Conservation (phyloP, 2,113 vertebrate species). For the Dasyurus viverrinus region DNA sequence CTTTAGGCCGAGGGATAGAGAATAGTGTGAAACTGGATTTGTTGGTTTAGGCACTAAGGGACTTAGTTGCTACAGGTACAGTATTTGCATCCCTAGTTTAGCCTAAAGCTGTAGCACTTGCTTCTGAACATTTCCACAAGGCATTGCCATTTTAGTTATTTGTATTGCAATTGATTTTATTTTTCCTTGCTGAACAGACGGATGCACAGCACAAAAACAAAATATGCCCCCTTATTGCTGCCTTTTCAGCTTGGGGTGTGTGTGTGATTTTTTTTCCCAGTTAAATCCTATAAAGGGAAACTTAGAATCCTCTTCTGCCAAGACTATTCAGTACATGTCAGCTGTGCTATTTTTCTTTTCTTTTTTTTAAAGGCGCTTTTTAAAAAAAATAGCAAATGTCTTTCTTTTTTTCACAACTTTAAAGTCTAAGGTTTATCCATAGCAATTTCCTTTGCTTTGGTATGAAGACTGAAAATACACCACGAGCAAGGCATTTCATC, state of each 20-base stretch:
- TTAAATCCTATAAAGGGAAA: slow-evolving; percentile 52
- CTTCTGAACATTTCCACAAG: slow-evolving; percentile 1
- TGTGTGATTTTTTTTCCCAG: slow-evolving; percentile 59
- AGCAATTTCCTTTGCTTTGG: slow-evolving; percentile 77
- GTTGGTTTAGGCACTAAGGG: neutral
- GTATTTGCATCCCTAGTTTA: neutral
- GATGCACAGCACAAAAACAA: slow-evolving; percentile 50
- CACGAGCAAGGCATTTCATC: slow-evolving; percentile 72
- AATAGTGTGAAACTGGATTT: neutral
- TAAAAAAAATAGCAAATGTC: slow-evolving; percentile 56
- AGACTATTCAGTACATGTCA: slow-evolving; percentile 60
- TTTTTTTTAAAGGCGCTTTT: neutral
- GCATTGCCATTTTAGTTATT: slow-evolving; percentile 23
- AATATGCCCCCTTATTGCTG: neutral
- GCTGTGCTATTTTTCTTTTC: slow-evolving; percentile 5
- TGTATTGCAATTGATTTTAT: neutral
- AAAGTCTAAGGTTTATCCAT: slow-evolving; percentile 73
- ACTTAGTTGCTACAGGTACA: neutral
- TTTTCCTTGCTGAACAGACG: slow-evolving; percentile 38
- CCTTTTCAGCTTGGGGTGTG: slow-evolving; percentile 49
- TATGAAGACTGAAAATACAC: slow-evolving; percentile 72
- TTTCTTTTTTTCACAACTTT: slow-evolving; percentile 56
- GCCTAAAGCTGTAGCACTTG: neutral
- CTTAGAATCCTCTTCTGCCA: slow-evolving; percentile 38
- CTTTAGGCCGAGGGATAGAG: neutral